Conservation (phyloP, 2,797 vertebrate genomes). For the Pangasius krempfi region DNA sequence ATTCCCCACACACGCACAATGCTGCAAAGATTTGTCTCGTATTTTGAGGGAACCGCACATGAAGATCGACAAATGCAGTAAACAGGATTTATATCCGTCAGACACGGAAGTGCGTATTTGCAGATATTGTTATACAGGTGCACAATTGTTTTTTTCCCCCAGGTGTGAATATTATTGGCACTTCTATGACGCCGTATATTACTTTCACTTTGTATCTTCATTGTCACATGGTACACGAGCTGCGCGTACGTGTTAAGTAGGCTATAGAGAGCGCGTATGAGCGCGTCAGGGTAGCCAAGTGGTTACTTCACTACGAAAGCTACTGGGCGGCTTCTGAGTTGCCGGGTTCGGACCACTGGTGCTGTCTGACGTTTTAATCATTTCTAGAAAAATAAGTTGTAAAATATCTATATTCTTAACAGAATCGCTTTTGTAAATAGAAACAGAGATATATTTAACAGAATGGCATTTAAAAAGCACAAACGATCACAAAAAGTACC, state of each 20-base stretch:
- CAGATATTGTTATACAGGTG: too few relatives aligned
- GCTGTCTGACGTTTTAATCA: constrained; percentile 38
- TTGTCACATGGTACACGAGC: too few relatives aligned
- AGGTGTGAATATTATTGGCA: not conserved
- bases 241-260: not conserved
- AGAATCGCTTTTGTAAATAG: too few relatives aligned
- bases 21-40: not conserved
- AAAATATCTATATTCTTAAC: too few relatives aligned
- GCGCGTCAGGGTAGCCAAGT: constrained; percentile 31
- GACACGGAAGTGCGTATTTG: not conserved
- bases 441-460: too few relatives aligned
- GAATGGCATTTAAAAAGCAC: too few relatives aligned
- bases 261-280: accelerated
- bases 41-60: not conserved
- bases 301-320: constrained; percentile 24
- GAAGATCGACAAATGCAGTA: not conserved
- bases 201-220: not conserved
- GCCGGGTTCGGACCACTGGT: constrained; percentile 34
- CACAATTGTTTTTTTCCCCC: not conserved
- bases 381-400: not conserved
- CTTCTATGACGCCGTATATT: not conserved
- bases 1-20: not conserved
- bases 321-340: accelerated
- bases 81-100: not conserved
- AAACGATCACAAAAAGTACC: not conserved